Conservation (phyloP, 92 coral and sea anemone species). For the Plumapathes pennacea region DNA sequence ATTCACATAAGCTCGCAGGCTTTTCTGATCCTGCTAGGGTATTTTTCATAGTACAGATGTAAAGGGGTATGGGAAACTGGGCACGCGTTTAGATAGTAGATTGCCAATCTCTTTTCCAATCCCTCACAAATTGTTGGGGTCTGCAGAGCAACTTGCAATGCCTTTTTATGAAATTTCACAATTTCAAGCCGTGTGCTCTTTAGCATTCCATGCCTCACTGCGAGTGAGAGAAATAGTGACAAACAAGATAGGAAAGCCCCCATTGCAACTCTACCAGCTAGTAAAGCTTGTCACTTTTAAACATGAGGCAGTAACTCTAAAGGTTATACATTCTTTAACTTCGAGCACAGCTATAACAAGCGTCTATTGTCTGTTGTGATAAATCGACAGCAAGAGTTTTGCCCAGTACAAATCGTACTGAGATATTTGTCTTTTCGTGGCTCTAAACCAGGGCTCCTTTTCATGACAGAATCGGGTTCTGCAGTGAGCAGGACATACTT, state of each 20-base stretch:
- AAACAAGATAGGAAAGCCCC: too few species aligned
- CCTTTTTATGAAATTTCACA: slow-evolving; percentile 17
- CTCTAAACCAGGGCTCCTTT: background rate
- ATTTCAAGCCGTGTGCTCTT: slow-evolving; percentile 28
- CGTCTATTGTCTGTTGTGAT: background rate
- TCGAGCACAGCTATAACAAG: background rate
- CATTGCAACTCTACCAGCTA: too few species aligned
- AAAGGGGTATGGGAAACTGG: slow-evolving; percentile 2
- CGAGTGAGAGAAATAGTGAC: too few species aligned
- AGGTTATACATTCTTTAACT: background rate
- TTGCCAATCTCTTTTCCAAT: slow-evolving; percentile 17
- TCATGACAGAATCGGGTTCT: background rate
- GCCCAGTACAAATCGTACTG: background rate
- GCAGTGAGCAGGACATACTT: background rate
- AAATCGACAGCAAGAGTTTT: background rate
- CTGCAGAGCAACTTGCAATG: background rate
- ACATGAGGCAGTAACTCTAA: background rate
- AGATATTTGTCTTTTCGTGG: background rate
- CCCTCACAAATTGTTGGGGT: background rate
- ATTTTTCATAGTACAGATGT: too few species aligned
- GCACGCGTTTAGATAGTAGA: slow-evolving; percentile 4
- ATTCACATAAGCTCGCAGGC: too few species aligned
- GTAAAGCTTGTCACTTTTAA: background rate
- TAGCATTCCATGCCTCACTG: too few species aligned
- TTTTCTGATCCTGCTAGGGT: too few species aligned